These are phyloP conservation scores for Proteles cristata DNA, from an alignment of 2,113 vertebrate species.

Conservation along the genomic window DNA sequence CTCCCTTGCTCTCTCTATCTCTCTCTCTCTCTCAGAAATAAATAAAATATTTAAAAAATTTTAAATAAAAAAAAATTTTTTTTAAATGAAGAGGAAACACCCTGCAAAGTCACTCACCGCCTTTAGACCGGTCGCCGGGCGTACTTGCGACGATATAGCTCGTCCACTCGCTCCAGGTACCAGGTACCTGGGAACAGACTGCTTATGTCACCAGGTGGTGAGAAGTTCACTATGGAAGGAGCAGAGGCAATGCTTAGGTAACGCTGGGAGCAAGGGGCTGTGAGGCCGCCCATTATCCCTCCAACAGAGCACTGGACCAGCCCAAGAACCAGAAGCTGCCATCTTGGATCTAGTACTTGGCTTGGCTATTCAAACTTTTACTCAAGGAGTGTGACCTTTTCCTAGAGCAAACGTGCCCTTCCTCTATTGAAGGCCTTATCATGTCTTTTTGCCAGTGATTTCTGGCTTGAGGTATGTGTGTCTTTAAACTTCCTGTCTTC, in stretches of 20 bases:
- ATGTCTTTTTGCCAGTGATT: no score
- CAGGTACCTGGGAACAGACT: conserved; percentile 89
- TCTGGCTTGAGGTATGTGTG: no score
- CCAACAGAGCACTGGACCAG: not conserved
- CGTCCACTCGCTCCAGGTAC: conserved; percentile 87
- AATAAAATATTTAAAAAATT: no score
- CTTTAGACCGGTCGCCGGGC: conserved; percentile 80
- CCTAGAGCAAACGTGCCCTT: no score
- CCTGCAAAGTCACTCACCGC: not conserved
- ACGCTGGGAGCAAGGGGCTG: fast-evolving
- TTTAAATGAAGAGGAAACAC: not conserved
- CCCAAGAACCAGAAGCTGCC: not conserved
- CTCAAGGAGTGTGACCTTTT: not conserved
- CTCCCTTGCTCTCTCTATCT: no score
- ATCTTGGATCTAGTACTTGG: not conserved
- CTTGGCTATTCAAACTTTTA: not conserved
- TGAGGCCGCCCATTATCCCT: fast-evolving
- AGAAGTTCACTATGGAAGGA: conserved; percentile 81
- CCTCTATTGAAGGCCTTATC: no score
- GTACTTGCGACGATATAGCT: conserved; percentile 84
- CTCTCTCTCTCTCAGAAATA: no score
- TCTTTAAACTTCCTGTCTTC: no score
- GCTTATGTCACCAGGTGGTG: conserved; percentile 81
- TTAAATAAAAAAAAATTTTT: no score
- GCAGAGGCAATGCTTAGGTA: not conserved